Evolutionary conservation across 2,888 invertebrate species (phyloP), one percentile per base, ranked within the genome.

Genomic region (Sesamia inferens): DNA sequence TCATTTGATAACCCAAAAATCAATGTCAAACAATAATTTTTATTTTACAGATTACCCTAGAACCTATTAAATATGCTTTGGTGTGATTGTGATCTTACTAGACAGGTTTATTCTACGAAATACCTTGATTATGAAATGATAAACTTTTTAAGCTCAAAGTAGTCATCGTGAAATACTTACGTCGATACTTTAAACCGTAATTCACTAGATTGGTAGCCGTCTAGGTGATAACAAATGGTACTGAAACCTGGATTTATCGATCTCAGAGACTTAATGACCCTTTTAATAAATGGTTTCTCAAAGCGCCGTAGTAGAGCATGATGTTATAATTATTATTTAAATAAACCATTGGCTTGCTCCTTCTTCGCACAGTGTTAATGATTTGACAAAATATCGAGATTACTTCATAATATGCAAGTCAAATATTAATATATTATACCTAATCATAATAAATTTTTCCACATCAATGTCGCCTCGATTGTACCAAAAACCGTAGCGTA

Each of bases 151-250:
- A 57, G 42, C 42, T 48, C 5, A 5, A 47, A 57, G 42, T 48
- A 63, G 48, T 62, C 44, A 51, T 63, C 31, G 19, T 44, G 44
- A 58, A 76, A 51, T 0, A 63, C 39, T 39, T 2, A 39, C 55
- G n/a, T 22, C 62, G 16, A 61, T 47, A 65, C 22, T 48, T 61
- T 16, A 3, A 42, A 13, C 39, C 39, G 4, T 71, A 63, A 67
- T 31, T 73, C 16, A 71, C 47, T 54, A 8, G n/a, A 55, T 57
- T 57, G 11, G 55, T 48, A 13, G n/a, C 24, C 16, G 55, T n/a
- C 39, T 73, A 67, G 13, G 48, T 22, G 44, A 39, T 54, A 74
- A 64, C 3, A 59, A 68, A 74, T 68, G 63, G 22, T 64, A 58
- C 57, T 54, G 44, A 47, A 47, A 64, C 13, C 31, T 55, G 14